Base-by-base conservation (phyloP, 2,888 invertebrate genomes). In the Augochlorella aurata region DNA sequence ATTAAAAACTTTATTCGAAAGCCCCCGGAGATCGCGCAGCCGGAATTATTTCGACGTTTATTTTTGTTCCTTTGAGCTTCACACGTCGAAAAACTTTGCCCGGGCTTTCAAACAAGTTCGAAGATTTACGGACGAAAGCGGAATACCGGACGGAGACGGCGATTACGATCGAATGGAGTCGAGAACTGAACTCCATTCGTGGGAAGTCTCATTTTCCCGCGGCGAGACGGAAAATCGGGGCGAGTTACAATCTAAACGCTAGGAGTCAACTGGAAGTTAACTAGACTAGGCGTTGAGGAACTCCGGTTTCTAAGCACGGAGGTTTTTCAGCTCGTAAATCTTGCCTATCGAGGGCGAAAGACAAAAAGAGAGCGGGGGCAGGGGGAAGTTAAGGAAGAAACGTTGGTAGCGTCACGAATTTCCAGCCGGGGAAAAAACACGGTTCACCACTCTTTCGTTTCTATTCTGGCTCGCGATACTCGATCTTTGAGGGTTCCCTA, bases 1-100 rank as follows among this genome's bases (percentile, higher is more conserved):
- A 81, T 85, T 83, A 85, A 81, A 85, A 85, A 85, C 82, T 85
- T 79, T 83, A 85, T 81, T 83, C 83, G 77, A 79, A 81, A 84
- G 68, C 70, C 77, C 67, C 70, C 63, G 74, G 78, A 63, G 82
- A 82, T 80, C 79, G 79, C 76, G 67, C 66, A 44, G 44, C 63
- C 54, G 73, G 73, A 85, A 82, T 82, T 85, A 85, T 83, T 85
- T 85, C 81, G 79, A 85, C 85, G 83, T 81, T 85, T 85, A 85
- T 85, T 85, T 79, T 77, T 82, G 63, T 82, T 77, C 75, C 76
- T 84, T 82, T 77, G 83, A 73, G 85, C 79, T 84, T 82, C 79
- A 75, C 83, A 66, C 83, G 84, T 83, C 77, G 74, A 66, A 75
- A 58, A 84, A 85, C 70, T 84, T 81, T 72, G 58, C 72, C 66